These are phyloP conservation scores for Columba janthina DNA, from an alignment of 2,113 vertebrate species.

Conservation along the genomic window DNA sequence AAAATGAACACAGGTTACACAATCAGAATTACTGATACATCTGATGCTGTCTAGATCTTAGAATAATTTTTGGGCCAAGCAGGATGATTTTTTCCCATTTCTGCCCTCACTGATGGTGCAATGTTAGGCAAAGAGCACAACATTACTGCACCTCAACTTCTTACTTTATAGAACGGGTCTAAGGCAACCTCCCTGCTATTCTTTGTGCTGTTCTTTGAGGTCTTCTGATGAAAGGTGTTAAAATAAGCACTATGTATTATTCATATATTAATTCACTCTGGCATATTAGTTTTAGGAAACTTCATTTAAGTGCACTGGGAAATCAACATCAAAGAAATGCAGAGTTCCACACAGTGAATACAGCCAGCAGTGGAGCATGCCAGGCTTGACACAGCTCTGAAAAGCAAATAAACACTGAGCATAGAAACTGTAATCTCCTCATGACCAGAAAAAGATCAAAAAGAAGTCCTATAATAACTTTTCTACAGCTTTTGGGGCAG, in stretches of 20 bases:
- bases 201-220: neutral
- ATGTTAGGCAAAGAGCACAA: neutral
- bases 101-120: fast-evolving
- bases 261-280: conserved; percentile 45
- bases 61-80: neutral
- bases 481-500: neutral
- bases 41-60: neutral
- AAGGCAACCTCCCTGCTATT: neutral
- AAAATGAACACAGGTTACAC: neutral
- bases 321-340: conserved; percentile 49
- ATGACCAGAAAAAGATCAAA: neutral
- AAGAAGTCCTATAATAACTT: neutral
- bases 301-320: conserved; percentile 30
- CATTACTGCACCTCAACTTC: neutral
- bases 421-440: neutral
- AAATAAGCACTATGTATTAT: conserved; percentile 51
- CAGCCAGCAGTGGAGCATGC: neutral
- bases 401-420: neutral
- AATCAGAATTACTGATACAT: neutral
- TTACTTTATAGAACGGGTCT: neutral
- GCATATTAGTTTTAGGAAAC: conserved; percentile 48
- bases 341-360: neutral
- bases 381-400: neutral
- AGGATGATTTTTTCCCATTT: neutral
- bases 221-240: conserved; percentile 21